Base-by-base conservation (phyloP, 2,113 vertebrate species). In the Phaethon lepturus region DNA sequence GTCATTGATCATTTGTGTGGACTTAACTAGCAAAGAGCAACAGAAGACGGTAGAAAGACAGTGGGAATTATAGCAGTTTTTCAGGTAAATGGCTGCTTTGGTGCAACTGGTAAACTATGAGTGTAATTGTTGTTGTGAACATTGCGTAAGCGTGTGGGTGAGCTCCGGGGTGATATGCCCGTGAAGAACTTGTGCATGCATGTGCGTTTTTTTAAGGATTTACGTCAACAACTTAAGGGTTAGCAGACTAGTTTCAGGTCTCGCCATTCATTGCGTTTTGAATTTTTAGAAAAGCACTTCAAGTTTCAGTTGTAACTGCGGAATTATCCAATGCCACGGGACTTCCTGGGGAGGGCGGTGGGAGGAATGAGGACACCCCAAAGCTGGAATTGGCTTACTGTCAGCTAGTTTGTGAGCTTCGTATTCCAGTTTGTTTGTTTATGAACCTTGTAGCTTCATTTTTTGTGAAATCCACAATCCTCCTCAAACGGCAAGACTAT, bases 1-100 rank as follows among this genome's bases (percentile, higher is more conserved):
- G 95, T 91, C 94, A 53, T 94, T 98, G 95, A 97, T 98, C 96
- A 96, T 92, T 98, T 95, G 93, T 93, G 97, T 98, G 98, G 98
- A 98, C 98, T 98, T 98, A 96, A 96, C 92, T 72, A 84, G 94
- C 49, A 53, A 96, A 94, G 95, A 97, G 81, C 95, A 95, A 86
- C 97, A 97, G 97, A 98, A 98, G 93, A 97, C 86, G 2, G 81
- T 83, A 79, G 79, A 74, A 95, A 92, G 91, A 60, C 90, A 24
- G 90, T 96, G 66, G 97, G 96, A 97, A 88, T 95, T 94, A 79
- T 95, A 91, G 96, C 97, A 93, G 92, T 79, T 63, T 63, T 83
- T 93, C 98, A 98, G 98, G 98, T 99, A 98, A 98, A 94, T 8
- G 22, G 31, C 50, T 82, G 67, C 42, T 90, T 72, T 40, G 47